These are phyloP conservation scores for Myanophis thanlyinensis DNA, from an alignment of 2,113 vertebrate genomes.

Conservation along the genomic window DNA sequence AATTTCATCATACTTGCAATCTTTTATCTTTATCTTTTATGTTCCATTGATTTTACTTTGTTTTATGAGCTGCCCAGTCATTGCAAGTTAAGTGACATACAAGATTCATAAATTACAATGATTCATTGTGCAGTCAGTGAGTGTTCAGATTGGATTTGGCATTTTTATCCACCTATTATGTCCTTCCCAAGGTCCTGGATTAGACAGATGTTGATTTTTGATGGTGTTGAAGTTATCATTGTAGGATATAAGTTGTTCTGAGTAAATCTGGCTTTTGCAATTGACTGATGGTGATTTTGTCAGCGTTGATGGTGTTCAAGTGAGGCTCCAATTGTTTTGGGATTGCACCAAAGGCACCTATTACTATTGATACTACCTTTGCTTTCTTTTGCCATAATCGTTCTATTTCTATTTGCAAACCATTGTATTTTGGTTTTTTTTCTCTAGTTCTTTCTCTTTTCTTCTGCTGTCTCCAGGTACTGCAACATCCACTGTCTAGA, in stretches of 20 bases:
- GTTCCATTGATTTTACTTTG: neutral
- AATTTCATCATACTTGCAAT: neutral
- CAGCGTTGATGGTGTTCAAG: too few relatives aligned
- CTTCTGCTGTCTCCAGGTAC: neutral
- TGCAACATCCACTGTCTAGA: neutral
- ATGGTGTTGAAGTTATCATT: too few relatives aligned
- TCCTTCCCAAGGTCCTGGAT: too few relatives aligned
- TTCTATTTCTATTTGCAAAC: neutral
- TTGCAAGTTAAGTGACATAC: neutral
- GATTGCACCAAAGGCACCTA: too few relatives aligned
- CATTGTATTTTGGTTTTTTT: neutral
- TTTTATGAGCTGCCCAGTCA: neutral
- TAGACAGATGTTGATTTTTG: too few relatives aligned
- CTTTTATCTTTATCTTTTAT: neutral
- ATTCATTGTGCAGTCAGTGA: neutral
- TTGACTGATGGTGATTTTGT: too few relatives aligned
- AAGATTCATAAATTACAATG: neutral
- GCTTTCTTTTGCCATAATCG: neutral
- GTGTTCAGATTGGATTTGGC: neutral
- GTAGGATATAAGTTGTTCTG: too few relatives aligned
- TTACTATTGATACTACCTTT: too few relatives aligned
- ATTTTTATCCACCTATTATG: too few relatives aligned
- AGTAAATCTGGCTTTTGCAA: too few relatives aligned
- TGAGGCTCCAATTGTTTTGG: too few relatives aligned
- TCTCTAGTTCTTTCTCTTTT: neutral